These are phyloP conservation scores for Erynnis tages DNA, from an alignment of 2,888 invertebrate genomes.

Conservation along the genomic window DNA sequence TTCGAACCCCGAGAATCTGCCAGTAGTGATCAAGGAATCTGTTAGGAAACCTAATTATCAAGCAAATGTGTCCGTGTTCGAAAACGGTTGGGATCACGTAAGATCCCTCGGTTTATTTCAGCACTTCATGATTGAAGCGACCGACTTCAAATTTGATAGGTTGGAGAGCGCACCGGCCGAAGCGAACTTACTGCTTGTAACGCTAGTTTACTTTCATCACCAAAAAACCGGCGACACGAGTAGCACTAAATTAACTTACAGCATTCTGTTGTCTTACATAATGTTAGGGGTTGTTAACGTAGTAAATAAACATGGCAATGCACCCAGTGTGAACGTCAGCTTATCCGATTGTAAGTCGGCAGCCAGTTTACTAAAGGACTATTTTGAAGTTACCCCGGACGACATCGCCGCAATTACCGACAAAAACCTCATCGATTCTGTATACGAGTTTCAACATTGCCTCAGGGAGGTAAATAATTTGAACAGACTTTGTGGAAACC, in stretches of 20 bases:
- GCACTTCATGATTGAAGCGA: slow-evolving; percentile 9
- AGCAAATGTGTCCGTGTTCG: background rate
- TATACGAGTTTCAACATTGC: slow-evolving; percentile 45
- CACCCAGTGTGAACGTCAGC: background rate
- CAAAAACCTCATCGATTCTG: slow-evolving; percentile 33
- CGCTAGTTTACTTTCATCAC: slow-evolving; percentile 43
- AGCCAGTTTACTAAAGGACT: slow-evolving; percentile 27
- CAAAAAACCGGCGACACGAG: slow-evolving; percentile 34
- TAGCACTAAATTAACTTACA: slow-evolving; percentile 36
- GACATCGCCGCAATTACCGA: background rate
- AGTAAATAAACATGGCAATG: slow-evolving; percentile 26
- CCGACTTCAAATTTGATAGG: slow-evolving; percentile 27
- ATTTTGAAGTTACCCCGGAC: slow-evolving; percentile 29
- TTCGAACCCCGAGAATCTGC: background rate
- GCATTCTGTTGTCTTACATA: slow-evolving; percentile 43
- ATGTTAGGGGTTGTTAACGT: slow-evolving; percentile 36
- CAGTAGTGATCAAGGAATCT: background rate
- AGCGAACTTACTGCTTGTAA: slow-evolving; percentile 39
- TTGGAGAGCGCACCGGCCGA: slow-evolving; percentile 38
- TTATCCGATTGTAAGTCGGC: slow-evolving; percentile 35
- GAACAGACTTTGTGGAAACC: slow-evolving; percentile 45
- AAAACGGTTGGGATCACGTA: slow-evolving; percentile 9
- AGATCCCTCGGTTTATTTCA: background rate
- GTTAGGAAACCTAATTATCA: background rate
- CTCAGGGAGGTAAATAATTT: slow-evolving; percentile 44